Evolutionary conservation across 1,140 invertebrate genomes (phyloP).

Genomic region (Myzus persicae): DNA sequence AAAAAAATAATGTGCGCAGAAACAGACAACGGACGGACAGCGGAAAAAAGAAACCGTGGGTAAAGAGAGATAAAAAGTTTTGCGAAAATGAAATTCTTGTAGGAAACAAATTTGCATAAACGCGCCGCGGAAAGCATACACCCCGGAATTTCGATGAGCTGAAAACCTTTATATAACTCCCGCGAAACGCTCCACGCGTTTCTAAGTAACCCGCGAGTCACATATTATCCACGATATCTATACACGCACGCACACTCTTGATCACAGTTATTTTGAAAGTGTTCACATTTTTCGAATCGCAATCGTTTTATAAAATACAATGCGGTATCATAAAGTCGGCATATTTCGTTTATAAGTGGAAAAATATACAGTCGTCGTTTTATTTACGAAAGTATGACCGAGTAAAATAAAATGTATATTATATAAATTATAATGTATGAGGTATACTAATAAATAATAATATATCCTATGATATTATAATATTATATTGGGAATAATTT

Average conservation of each 20-base stretch:
- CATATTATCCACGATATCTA: background rate
- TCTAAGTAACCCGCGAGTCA: background rate
- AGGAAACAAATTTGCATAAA: background rate
- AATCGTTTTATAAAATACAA: background rate
- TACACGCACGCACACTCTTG: too few species aligned
- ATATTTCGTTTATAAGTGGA: background rate
- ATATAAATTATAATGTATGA: background rate
- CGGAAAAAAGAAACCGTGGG: background rate
- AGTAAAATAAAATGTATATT: background rate
- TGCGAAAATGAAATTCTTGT: background rate
- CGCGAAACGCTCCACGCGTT: background rate
- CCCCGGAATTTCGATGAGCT: background rate
- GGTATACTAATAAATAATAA: background rate
- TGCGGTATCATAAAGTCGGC: background rate
- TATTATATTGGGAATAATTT: background rate
- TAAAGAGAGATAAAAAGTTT: background rate
- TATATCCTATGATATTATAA: background rate
- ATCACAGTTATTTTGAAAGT: background rate
- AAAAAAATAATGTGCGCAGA: background rate
- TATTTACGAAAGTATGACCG: background rate
- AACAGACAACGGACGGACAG: background rate
- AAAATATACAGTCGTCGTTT: background rate
- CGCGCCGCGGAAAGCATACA: background rate
- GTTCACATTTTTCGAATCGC: background rate
- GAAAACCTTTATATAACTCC: slow-evolving; percentile 18